Base-by-base conservation (phyloP, 1,140 invertebrate species). In the Cyclina sinensis region DNA sequence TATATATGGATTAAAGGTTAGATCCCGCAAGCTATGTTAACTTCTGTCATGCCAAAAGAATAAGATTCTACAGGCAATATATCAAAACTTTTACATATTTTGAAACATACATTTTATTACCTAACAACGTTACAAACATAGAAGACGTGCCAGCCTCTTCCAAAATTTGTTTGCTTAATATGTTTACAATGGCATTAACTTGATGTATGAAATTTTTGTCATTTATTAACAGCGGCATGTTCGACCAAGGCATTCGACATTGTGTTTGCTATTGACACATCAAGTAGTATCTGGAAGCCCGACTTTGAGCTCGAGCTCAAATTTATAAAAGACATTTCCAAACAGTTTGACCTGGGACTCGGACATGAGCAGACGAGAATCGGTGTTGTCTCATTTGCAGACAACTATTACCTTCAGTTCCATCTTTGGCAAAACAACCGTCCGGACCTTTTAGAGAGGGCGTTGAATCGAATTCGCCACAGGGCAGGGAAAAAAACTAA, bases 221-320 rank as follows among this genome's bases (percentile, higher is more conserved):
- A 62, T 14, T 62, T 21, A 70, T 70, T 37, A 37, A 27, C 30
- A 80, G 85, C 24, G 18, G n/a, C 54, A 68, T 86, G 84, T 35
- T 51, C 24, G 0, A 59, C 65, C 18, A 54, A 86, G 54, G 70
- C 86, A 5, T 86, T 90, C 3, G 93, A 94, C 62, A 89, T 94
- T 35, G 91, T 93, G 30, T 93, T 94, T 80, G 79, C 93, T 30
- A 89, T 94, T 27, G 94, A 94, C 78, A 89, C 91, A 0, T 94
- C 94, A 0, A 90, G 91, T 35, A 94, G 92, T 80, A 93, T 94
- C 51, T 93, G 91, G 87, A 46, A 18, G n/a, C 86, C 85, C 0
- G 90, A 94, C 76, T 94, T 94, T 73, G 57, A 86, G 7, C 79
- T 74, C 18, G 91, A 93, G 81, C 57, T 93, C 14, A 43, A 88